Conservation (phyloP, 1,140 invertebrate species). For the Neelides sp. region DNA sequence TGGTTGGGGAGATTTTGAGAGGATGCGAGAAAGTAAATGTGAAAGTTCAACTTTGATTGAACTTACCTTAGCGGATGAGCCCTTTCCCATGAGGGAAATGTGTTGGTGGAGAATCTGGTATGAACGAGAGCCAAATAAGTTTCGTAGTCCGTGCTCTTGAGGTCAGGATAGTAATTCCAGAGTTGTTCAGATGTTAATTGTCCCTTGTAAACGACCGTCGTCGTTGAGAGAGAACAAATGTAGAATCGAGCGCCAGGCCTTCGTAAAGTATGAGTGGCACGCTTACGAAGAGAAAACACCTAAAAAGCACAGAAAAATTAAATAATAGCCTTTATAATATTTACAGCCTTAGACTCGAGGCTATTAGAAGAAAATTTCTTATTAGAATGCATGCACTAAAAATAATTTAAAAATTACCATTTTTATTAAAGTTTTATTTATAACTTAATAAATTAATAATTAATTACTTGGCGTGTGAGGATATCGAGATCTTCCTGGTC, state of each 20-base stretch:
- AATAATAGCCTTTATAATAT: too few relatives aligned
- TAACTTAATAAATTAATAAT: not conserved
- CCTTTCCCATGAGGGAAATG: conserved; percentile 96
- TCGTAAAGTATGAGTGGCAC: conserved; percentile 75
- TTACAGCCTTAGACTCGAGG: too few relatives aligned
- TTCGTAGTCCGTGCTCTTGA: conserved; percentile 65
- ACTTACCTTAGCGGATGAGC: conserved; percentile 89
- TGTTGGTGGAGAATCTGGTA: conserved; percentile 95
- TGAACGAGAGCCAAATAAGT: conserved; percentile 93
- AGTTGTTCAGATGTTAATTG: conserved; percentile 90
- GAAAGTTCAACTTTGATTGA: too few relatives aligned
- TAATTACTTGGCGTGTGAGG: conserved; percentile 47
- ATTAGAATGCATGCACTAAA: not conserved
- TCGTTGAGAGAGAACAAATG: conserved; percentile 83
- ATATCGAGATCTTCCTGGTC: conserved; percentile 45
- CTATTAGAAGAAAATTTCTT: not conserved
- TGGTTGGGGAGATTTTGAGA: not conserved
- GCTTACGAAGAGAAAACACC: conserved; percentile 85
- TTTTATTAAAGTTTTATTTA: not conserved
- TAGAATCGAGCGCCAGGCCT: conserved; percentile 78
- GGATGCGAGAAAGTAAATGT: too few relatives aligned
- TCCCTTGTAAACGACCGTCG: conserved; percentile 93
- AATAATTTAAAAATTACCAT: not conserved
- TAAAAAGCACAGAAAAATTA: conserved; percentile 37
- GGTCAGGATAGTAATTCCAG: conserved; percentile 69